Evolutionary conservation across 2,888 invertebrate species (phyloP).

Genomic region (Argyresthia albistria): DNA sequence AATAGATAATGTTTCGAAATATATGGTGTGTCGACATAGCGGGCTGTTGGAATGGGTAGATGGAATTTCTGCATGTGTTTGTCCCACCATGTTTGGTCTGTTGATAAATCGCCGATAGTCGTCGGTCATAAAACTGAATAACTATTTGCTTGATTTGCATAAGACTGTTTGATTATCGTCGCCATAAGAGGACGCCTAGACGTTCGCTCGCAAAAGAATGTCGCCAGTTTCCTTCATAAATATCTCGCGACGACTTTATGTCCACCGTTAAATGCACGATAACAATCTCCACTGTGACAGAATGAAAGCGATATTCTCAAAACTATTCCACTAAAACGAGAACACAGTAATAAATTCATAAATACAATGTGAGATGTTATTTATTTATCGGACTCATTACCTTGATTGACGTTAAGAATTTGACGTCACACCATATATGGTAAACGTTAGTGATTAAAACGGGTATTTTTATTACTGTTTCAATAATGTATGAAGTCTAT

Average conservation of each 20-base stretch:
- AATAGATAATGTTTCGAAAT: slow-evolving; percentile 34
- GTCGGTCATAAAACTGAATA: slow-evolving; percentile 46
- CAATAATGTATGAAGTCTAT: neutral
- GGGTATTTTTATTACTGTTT: slow-evolving; percentile 3
- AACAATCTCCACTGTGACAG: slow-evolving; percentile 29
- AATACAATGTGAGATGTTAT: slow-evolving; percentile 33
- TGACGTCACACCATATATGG: neutral
- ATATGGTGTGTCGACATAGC: slow-evolving; percentile 28
- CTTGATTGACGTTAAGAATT: neutral
- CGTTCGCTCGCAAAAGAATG: slow-evolving; percentile 35
- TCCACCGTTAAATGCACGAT: slow-evolving; percentile 35
- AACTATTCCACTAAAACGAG: slow-evolving; percentile 36
- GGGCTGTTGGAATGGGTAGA: slow-evolving; percentile 24
- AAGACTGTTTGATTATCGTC: slow-evolving; percentile 42
- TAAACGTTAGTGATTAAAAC: slow-evolving; percentile 2
- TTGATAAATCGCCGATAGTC: slow-evolving; percentile 43
- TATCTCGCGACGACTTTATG: slow-evolving; percentile 33
- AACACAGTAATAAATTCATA: slow-evolving; percentile 23
- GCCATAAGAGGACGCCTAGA: slow-evolving; percentile 29
- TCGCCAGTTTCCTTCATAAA: slow-evolving; percentile 44
- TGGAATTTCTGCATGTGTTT: slow-evolving; percentile 33
- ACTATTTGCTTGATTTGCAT: slow-evolving; percentile 54
- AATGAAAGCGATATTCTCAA: slow-evolving; percentile 40
- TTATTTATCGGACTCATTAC: slow-evolving; percentile 28
- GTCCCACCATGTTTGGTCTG: slow-evolving; percentile 34